Evolutionary conservation across 2,888 invertebrate species (phyloP), one percentile per base, ranked within the genome.

Genomic region (Caenorhabditis wallacei): DNA sequence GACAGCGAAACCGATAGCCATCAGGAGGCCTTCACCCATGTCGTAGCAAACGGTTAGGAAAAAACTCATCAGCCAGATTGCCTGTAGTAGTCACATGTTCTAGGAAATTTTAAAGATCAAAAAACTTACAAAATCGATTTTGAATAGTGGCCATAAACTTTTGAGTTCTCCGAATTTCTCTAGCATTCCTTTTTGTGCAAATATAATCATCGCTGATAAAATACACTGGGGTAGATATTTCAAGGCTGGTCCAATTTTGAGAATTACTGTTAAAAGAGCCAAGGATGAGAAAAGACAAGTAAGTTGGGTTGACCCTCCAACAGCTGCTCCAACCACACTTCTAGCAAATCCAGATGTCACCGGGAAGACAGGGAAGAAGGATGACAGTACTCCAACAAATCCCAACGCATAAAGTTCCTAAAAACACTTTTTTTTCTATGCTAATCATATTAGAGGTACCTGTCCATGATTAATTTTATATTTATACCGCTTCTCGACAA

Each of bases 291-390:
- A 91, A 20, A 89, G 84, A 43, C 88, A 87, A 8, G 91, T 91
- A 43, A 91, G 71, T 84, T 90, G 75, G 16, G 91, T 91, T 10
- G 88, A 89, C 35, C 91, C 88, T 61, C 89, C 88, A 57, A 90
- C 89, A 0, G 91, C 91, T 8, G 88, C 89, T 24, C 91, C 91
- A 22, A 91, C 87, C 13, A 91, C 87, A 46, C 90, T 88, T 59
- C 91, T 72, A 1, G 91, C 90, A 76, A 91, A 91, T n/a, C 89
- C 90, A 18, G 91, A 91, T 4, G 91, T 91, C 16, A 91, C 89
- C 8, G 91, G 91, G 63, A 91, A 91, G 16, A 91, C 91, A 10
- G 91, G 91, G 76, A 91, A 91, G 54, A 90, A 85, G 0, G 91
- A 91, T 7, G 91, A 90, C 16, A 89, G 74, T 10, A 91, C 88